Conservation (phyloP, 2,113 vertebrate species). For the Leuciscus idus region DNA sequence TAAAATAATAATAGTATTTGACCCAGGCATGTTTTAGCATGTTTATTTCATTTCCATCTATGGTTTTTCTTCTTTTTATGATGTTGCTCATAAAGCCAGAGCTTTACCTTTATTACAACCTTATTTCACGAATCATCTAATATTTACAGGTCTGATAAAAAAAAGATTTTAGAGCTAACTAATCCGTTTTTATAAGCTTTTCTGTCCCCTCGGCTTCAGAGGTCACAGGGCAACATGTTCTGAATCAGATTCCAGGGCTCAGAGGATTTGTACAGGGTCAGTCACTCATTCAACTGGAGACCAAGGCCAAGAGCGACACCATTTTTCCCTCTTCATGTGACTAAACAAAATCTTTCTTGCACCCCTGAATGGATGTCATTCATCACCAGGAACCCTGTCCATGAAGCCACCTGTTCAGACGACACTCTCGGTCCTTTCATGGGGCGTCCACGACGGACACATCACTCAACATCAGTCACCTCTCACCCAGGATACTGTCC, state of each 20-base stretch:
- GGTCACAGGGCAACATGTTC: conserved; percentile 3
- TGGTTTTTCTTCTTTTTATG: conserved; percentile 25
- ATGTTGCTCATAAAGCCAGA: neutral
- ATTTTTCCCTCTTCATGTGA: conserved; percentile 15
- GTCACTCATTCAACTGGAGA: conserved; percentile 1
- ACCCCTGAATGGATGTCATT: conserved; percentile 44
- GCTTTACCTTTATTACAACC: neutral
- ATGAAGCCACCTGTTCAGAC: conserved; percentile 57
- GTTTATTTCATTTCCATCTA: neutral
- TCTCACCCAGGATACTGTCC: conserved; percentile 11
- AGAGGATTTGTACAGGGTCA: conserved; percentile 26
- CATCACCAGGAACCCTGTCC: conserved; percentile 55
- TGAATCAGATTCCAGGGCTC: neutral
- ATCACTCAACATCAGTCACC: conserved; percentile 47
- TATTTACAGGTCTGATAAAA: conserved; percentile 6
- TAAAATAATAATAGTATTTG: neutral
- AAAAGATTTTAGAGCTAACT: neutral
- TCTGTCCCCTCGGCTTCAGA: neutral
- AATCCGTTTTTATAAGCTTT: neutral
- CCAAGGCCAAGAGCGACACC: neutral
- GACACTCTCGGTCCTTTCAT: conserved; percentile 42
- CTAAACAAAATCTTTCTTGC: conserved; percentile 28
- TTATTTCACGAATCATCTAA: conserved; percentile 3
- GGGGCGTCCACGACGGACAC: conserved; percentile 45
- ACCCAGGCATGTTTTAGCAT: neutral